These are phyloP conservation scores for Nectonema munidae DNA, from an alignment of 2,888 invertebrate species.

Conservation along the genomic window DNA sequence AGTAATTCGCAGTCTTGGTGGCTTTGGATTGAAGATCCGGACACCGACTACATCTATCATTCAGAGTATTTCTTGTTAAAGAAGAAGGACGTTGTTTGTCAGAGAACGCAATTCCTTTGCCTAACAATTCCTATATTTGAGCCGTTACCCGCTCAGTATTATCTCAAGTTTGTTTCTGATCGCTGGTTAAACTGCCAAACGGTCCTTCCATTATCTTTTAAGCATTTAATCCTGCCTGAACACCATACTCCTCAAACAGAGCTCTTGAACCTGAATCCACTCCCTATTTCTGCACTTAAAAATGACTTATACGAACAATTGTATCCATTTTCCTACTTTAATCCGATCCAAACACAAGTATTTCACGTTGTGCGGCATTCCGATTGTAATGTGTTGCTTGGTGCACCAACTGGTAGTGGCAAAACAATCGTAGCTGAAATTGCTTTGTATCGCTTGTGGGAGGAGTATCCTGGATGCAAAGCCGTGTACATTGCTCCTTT, in stretches of 20 bases:
- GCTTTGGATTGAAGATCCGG: constrained; percentile 90
- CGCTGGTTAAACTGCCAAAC: constrained; percentile 36
- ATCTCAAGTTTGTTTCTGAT: constrained; percentile 52
- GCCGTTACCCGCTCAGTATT: constrained; percentile 56
- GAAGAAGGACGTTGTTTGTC: constrained; percentile 34
- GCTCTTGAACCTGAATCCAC: constrained; percentile 51
- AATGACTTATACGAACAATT: constrained; percentile 42
- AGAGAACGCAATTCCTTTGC: constrained; percentile 28
- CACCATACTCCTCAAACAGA: constrained; percentile 73
- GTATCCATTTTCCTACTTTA: constrained; percentile 70
- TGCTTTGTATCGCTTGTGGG: constrained; percentile 32
- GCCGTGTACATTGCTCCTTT: constrained; percentile 88
- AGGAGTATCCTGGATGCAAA: constrained; percentile 17
- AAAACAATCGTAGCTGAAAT: constrained; percentile 94
- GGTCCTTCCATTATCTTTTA: constrained; percentile 31
- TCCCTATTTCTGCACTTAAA: constrained; percentile 48
- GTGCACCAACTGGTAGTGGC: constrained; percentile 81
- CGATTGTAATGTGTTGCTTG: constrained; percentile 59
- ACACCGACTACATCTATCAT: constrained; percentile 69
- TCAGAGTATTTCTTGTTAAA: constrained; percentile 57
- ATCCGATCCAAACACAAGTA: constrained; percentile 89
- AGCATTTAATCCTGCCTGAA: constrained; percentile 57
- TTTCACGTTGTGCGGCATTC: constrained; percentile 82
- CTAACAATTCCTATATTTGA: constrained; percentile 73
- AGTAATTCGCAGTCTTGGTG: constrained; percentile 60